A percentile compares a stretch with the other conserved stretches of the same genome.
These are phyloP conservation scores for Cephus sareptanus DNA, from an alignment of 2,888 invertebrate species.

Conservation along the genomic window DNA sequence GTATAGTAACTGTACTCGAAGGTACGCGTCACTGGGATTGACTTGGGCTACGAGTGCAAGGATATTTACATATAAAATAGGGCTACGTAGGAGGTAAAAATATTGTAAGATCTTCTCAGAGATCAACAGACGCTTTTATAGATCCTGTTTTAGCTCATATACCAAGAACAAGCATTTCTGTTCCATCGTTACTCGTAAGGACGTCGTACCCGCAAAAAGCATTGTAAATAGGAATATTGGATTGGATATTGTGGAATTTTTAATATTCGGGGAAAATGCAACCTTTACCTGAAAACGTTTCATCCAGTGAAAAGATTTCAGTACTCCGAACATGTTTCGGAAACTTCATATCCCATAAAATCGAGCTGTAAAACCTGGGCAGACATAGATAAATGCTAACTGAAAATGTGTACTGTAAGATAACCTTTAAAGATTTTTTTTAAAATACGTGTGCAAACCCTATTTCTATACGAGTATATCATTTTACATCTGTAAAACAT, in stretches of 20 bases:
- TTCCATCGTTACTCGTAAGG: neutral
- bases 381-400: neutral
- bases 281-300: neutral
- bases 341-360: neutral
- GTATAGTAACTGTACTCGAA: conserved; percentile 13
- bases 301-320: neutral
- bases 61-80: conserved; percentile 29
- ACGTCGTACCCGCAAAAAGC: neutral
- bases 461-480: neutral
- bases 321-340: neutral
- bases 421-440: neutral
- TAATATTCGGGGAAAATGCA: neutral
- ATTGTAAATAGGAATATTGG: neutral
- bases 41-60: conserved; percentile 21
- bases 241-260: too few species aligned
- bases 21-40: conserved; percentile 5
- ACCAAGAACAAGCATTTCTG: neutral
- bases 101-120: neutral
- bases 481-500: neutral
- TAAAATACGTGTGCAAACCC: neutral
- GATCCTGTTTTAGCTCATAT: neutral
- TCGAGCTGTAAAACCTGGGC: neutral
- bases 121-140: neutral
- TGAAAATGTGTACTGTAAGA: neutral
- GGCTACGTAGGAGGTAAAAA: neutral